A percentile compares a stretch with the other conserved stretches of the same genome.
Evolutionary conservation across 1,140 invertebrate genomes (phyloP).

Genomic region (Brachionus koreanus): DNA sequence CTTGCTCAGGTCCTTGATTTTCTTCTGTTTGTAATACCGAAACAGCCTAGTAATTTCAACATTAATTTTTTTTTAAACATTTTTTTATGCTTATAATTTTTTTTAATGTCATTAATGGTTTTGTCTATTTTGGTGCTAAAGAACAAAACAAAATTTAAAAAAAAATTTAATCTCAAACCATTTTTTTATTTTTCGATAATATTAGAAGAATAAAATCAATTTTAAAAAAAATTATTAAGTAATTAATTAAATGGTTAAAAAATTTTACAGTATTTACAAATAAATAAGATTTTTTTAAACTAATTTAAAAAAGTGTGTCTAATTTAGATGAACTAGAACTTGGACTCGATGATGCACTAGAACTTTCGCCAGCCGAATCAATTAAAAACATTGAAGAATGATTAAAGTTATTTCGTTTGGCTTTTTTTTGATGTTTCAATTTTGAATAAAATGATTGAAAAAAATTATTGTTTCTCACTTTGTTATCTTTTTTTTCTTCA

Average conservation of each 20-base stretch:
- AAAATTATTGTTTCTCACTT: background rate
- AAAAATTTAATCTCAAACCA: too few species aligned
- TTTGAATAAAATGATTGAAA: constrained; percentile 1
- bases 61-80: too few species aligned
- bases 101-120: too few species aligned
- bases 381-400: background rate
- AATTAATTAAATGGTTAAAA: background rate
- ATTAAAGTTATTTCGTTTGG: background rate
- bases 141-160: too few species aligned
- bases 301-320: background rate
- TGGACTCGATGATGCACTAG: background rate
- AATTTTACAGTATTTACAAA: background rate
- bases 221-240: background rate
- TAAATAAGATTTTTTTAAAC: background rate
- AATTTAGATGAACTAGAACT: constrained; percentile 1
- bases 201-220: too few species aligned
- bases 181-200: too few species aligned
- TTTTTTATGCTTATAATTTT: too few species aligned
- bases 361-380: background rate
- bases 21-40: too few species aligned
- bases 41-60: too few species aligned
- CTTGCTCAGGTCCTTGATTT: too few species aligned
- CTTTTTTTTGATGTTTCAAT: background rate
- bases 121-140: too few species aligned
- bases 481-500: background rate